Conservation (phyloP, 37 sponge, comb jelly and placozoan genomes). For the Diacarnus erythraeanus region DNA sequence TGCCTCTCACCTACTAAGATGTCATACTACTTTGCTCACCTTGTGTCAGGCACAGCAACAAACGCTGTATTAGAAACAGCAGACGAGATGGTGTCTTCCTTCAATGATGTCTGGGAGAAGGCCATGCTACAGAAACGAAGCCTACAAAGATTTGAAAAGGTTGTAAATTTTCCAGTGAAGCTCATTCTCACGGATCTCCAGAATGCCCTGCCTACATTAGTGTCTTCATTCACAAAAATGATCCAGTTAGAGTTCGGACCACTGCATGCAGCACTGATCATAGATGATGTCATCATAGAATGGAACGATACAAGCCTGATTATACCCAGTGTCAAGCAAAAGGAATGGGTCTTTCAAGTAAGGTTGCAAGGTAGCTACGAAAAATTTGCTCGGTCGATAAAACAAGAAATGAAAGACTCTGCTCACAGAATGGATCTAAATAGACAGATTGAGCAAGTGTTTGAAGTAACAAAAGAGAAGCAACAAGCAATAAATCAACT, state of each 20-base stretch:
- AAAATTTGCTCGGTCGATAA: background rate
- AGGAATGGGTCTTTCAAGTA: background rate
- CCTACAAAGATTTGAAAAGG: background rate
- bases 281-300: conserved; percentile 11
- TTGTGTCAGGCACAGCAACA: background rate
- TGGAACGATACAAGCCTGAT: background rate
- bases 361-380: background rate
- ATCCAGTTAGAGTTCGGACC: conserved; percentile 21
- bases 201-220: background rate
- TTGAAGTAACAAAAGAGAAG: conserved; percentile 8
- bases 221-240: background rate
- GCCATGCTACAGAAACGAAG: conserved; percentile 8
- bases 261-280: conserved; percentile 23
- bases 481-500: background rate
- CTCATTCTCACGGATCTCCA: conserved; percentile 6
- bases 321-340: background rate
- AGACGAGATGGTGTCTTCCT: background rate
- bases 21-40: conserved; percentile 1
- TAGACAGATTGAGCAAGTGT: conserved; percentile 5
- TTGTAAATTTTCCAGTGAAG: conserved; percentile 7
- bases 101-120: background rate
- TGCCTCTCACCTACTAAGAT: background rate
- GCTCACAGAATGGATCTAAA: conserved; percentile 10
- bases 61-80: conserved; percentile 2
- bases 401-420: background rate